Evolutionary conservation across 2,888 invertebrate genomes (phyloP).

Genomic region (Noctua janthina): DNA sequence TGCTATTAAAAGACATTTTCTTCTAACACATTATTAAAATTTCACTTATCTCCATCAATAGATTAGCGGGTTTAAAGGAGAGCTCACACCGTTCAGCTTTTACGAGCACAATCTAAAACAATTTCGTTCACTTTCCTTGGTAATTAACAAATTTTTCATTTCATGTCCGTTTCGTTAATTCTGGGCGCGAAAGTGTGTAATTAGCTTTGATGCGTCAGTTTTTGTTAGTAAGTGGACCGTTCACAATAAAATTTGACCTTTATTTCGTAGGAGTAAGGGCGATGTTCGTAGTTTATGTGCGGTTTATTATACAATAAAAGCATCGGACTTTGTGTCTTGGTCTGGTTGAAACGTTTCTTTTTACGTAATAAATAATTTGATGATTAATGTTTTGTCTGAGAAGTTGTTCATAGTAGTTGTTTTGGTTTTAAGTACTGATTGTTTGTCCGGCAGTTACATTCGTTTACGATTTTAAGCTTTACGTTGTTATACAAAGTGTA

Average conservation of each 20-base stretch:
- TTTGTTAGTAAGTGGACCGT: background rate
- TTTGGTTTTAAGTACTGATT: background rate
- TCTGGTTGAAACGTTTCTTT: constrained; percentile 64
- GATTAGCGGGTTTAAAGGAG: constrained; percentile 6
- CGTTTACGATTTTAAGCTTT: background rate
- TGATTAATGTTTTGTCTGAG: constrained; percentile 25
- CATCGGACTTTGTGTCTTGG: constrained; percentile 61
- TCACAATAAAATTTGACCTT: background rate
- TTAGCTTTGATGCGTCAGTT: constrained; percentile 66
- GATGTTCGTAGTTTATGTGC: background rate
- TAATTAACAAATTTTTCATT: constrained; percentile 70
- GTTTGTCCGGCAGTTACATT: background rate
- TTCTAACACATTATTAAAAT: background rate
- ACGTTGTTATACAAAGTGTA: background rate
- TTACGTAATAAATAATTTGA: constrained; percentile 63
- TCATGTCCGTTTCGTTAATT: constrained; percentile 70
- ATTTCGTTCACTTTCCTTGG: constrained; percentile 66
- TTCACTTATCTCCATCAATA: background rate
- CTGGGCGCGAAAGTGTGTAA: constrained; percentile 77
- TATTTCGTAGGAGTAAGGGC: background rate
- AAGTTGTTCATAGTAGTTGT: background rate
- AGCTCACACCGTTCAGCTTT: constrained; percentile 42
- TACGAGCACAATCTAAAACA: constrained; percentile 40
- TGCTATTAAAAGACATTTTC: background rate
- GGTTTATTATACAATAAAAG: constrained; percentile 70